phyloP scores from a whole-genome alignment of 2,113 vertebrate species.

The Dipodomys spectabilis region DNA sequence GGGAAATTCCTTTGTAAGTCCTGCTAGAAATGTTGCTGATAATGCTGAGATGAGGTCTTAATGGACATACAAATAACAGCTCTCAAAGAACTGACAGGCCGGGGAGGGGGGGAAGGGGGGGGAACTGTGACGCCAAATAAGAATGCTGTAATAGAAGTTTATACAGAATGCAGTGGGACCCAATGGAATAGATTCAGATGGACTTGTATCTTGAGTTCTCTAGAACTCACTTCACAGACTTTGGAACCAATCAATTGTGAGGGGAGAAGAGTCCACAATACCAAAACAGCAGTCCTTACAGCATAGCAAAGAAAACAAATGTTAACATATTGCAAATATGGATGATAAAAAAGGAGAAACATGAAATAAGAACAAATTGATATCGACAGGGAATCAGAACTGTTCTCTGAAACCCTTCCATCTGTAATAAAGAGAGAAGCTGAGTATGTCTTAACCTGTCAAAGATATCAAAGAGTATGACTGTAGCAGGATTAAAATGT shows the following conservation, averaged over 20 bases:
- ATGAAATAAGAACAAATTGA: not conserved
- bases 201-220: not conserved
- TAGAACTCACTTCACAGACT: not conserved
- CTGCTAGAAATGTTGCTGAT: not conserved
- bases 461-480: not conserved
- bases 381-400: not conserved
- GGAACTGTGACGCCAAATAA: not conserved
- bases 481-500: not conserved
- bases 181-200: not conserved
- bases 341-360: not conserved
- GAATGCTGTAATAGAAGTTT: not conserved
- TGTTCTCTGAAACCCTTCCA: not conserved
- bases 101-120: no score
- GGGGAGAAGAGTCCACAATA: not conserved
- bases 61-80: no score
- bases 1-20: not conserved
- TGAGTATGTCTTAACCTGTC: not conserved
- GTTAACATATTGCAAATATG: not conserved
- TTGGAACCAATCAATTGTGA: not conserved
- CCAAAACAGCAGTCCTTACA: not conserved
- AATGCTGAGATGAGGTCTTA: no score
- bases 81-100: not conserved
- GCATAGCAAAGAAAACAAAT: not conserved
- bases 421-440: not conserved
- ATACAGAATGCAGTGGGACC: not conserved